Percentiles rank a stretch among this genome's conserved stretches.
These are phyloP conservation scores for Sylvilagus bachmani DNA, from an alignment of 2,113 vertebrate genomes.

Conservation along the genomic window DNA sequence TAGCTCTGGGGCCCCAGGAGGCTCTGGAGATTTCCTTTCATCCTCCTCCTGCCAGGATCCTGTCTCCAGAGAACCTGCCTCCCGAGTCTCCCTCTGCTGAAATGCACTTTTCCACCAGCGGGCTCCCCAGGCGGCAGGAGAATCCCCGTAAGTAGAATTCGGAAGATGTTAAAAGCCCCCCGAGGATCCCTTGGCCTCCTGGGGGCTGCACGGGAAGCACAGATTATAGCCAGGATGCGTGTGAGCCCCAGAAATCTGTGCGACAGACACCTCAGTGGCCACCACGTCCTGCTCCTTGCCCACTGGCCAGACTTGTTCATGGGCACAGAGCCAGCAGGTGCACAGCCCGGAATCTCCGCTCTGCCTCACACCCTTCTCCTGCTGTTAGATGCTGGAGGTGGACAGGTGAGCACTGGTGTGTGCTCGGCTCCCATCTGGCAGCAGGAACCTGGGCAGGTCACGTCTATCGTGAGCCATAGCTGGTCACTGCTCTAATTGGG, in stretches of 20 bases:
- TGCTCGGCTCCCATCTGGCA: not conserved
- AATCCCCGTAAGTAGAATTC: not conserved
- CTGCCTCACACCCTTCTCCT: accelerated
- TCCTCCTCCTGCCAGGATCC: not conserved
- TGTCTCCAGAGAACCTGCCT: slow-evolving; percentile 53
- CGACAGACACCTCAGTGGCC: too few species aligned
- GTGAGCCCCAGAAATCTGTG: not conserved
- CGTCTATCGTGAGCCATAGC: not conserved
- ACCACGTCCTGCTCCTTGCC: not conserved
- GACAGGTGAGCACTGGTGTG: not conserved
- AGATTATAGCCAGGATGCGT: not conserved
- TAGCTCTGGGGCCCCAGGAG: not conserved
- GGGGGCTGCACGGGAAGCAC: not conserved
- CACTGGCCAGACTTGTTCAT: not conserved
- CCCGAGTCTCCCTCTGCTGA: not conserved
- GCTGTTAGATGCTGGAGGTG: not conserved
- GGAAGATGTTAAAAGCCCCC: not conserved
- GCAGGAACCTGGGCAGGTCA: not conserved
- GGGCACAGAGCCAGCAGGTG: not conserved
- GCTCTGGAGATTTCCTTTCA: not conserved
- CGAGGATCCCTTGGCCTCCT: not conserved
- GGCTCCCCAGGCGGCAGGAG: slow-evolving; percentile 38
- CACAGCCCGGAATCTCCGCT: not conserved
- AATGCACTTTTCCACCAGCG: slow-evolving; percentile 3
- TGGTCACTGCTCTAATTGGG: not conserved